A percentile compares a stretch with the other conserved stretches of the same genome.
Evolutionary conservation across 53 echinoderm and acorn worm genomes (phyloP).

Genomic region (Holothuria scabra): DNA sequence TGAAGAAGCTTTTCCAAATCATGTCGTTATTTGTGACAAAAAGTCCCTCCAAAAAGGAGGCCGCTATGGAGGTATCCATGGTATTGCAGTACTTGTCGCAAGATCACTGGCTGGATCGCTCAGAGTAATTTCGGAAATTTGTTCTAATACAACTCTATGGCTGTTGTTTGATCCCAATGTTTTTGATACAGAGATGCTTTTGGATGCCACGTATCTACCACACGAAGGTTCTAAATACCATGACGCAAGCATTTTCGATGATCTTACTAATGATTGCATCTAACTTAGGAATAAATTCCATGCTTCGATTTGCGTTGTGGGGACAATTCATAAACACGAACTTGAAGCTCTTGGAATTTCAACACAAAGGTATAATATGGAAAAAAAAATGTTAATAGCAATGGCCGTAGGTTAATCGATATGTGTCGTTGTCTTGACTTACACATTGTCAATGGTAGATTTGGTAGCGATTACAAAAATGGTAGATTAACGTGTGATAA

Average conservation of each 20-base stretch:
- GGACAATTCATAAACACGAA: not conserved
- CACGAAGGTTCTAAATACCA: slow-evolving; percentile 20
- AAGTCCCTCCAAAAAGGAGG: too few relatives aligned
- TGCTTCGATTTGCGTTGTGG: not conserved
- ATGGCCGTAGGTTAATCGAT: too few relatives aligned
- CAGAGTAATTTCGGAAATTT: slow-evolving; percentile 3
- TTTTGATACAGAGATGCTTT: not conserved
- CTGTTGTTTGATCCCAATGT: not conserved
- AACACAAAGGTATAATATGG: too few relatives aligned
- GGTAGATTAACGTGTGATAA: too few relatives aligned
- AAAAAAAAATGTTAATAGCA: too few relatives aligned
- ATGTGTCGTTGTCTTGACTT: too few relatives aligned
- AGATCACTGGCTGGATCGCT: not conserved
- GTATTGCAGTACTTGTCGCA: not conserved
- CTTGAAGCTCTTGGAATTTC: too few relatives aligned
- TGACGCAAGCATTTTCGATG: not conserved
- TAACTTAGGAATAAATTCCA: slow-evolving; percentile 14
- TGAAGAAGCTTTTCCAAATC: too few relatives aligned
- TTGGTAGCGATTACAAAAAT: too few relatives aligned
- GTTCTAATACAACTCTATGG: slow-evolving; percentile 24
- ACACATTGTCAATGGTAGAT: too few relatives aligned
- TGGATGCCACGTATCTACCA: not conserved
- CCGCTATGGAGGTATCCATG: too few relatives aligned
- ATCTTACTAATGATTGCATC: slow-evolving; percentile 16
- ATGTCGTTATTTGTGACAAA: too few relatives aligned